phyloP scores from a whole-genome alignment of 1,140 invertebrate species.

The Mya arenaria region DNA sequence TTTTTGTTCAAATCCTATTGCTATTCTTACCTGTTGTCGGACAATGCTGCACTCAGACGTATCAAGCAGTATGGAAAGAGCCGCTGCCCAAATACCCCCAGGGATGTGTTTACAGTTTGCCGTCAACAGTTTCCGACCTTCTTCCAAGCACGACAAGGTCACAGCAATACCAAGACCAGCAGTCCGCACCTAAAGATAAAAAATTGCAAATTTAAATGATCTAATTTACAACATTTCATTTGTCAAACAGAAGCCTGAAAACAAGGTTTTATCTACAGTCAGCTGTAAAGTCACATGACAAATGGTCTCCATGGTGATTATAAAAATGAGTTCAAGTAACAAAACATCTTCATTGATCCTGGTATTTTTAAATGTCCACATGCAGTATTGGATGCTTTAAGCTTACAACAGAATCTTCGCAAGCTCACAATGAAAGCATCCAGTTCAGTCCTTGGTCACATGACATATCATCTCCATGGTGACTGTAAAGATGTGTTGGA shows the following conservation, averaged over 20 bases:
- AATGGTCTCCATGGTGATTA: too few relatives aligned
- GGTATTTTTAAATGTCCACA: too few relatives aligned
- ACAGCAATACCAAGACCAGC: slow-evolving; percentile 79
- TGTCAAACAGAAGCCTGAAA: too few relatives aligned
- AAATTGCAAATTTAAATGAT: too few relatives aligned
- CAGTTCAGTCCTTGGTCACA: slow-evolving; percentile 76
- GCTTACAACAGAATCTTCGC: slow-evolving; percentile 79
- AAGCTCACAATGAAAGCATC: slow-evolving; percentile 80
- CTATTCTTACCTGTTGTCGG: slow-evolving; percentile 75
- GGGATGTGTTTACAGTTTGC: slow-evolving; percentile 77
- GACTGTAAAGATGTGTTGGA: too few relatives aligned
- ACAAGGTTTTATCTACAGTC: too few relatives aligned
- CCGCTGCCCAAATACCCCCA: slow-evolving; percentile 79
- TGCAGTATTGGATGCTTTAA: too few relatives aligned
- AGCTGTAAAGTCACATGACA: too few relatives aligned
- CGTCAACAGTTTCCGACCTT: slow-evolving; percentile 75
- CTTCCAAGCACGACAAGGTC: slow-evolving; percentile 72
- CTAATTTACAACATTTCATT: too few relatives aligned
- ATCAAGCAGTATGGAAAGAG: slow-evolving; percentile 77
- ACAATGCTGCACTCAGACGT: slow-evolving; percentile 79
- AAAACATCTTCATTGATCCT: too few relatives aligned
- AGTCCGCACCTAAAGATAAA: slow-evolving; percentile 71
- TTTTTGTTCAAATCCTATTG: not conserved
- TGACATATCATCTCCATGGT: slow-evolving; percentile 44
- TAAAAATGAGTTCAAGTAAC: too few relatives aligned